Conservation (phyloP, 2,113 vertebrate species). For the Tringa solitaria region DNA sequence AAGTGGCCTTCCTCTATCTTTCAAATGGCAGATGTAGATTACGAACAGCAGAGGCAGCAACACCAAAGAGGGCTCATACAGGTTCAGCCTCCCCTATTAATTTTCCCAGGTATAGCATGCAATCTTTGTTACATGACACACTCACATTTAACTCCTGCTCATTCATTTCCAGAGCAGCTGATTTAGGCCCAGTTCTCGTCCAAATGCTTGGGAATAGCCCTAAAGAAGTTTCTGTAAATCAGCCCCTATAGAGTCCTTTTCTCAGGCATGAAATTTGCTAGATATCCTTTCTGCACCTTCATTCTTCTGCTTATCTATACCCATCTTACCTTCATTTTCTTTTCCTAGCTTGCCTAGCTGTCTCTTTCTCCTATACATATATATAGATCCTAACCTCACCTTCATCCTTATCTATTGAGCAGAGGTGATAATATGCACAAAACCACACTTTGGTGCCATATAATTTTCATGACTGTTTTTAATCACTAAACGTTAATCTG, state of each 20-base stretch:
- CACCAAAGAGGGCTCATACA: neutral
- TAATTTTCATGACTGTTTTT: neutral
- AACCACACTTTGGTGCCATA: rapidly evolving
- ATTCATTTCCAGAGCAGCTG: neutral
- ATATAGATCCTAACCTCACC: neutral
- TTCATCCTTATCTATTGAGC: neutral
- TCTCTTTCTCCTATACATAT: neutral
- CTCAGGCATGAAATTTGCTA: neutral
- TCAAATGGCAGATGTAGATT: neutral
- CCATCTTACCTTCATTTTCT: neutral
- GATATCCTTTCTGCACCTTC: neutral
- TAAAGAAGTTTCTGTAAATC: neutral
- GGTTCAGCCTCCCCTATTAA: neutral
- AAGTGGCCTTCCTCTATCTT: neutral
- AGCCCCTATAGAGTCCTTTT: neutral
- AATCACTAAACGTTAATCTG: neutral
- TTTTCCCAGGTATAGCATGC: neutral
- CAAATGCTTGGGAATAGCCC: neutral
- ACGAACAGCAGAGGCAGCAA: neutral
- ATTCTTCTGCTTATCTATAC: neutral
- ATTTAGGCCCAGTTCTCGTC: neutral
- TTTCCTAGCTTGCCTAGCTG: neutral
- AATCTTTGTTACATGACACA: neutral
- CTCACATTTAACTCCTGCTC: neutral
- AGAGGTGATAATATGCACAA: neutral